Base-by-base conservation (phyloP, 2,888 invertebrate species). In the Sturmia bella region DNA sequence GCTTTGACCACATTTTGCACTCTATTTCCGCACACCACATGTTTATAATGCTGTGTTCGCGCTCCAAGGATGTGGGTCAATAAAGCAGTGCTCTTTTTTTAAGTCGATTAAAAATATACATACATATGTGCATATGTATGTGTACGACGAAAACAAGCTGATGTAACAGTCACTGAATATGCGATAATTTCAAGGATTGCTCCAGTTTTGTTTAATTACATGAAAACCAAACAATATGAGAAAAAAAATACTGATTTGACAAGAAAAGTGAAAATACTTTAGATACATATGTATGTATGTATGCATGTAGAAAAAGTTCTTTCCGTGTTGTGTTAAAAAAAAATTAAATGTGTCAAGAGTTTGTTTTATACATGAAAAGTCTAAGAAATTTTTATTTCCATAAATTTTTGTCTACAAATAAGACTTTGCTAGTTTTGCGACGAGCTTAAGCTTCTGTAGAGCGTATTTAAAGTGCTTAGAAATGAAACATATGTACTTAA, bases 61-160 rank as follows among this genome's bases (percentile, higher is more conserved):
- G 32, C 37, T 76, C 70, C n/a, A 66, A 66, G 59, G 72, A 73
- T 79, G 52, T 79, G 45, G 72, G 78, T 73, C 66, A 73, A 59
- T 39, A 45, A 64, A 63, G 50, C 19, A 63, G 32, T 15, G 17
- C 32, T 15, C 64, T 72, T 78, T 72, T 77, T 32, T 69, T 37
- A 37, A 43, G 32, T 54, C 21, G 11, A 50, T 45, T n/a, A 48
- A 48, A 50, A 21, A 50, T 0, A 41, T 32, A 11, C 6, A 57
- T 0, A 61, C 27, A 12, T 13, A n/a, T n/a, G n/a, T n/a, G n/a
- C n/a, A n/a, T n/a, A n/a, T n/a, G n/a, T n/a, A n/a, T n/a, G n/a
- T n/a, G n/a, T n/a, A n/a, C n/a, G n/a, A n/a, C n/a, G n/a, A 45
- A 21, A 52, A 21, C 3, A 0, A n/a, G 6, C n/a, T 39, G 64